Conservation (phyloP, 2,113 vertebrate genomes). For the Anoplopoma fimbria region DNA sequence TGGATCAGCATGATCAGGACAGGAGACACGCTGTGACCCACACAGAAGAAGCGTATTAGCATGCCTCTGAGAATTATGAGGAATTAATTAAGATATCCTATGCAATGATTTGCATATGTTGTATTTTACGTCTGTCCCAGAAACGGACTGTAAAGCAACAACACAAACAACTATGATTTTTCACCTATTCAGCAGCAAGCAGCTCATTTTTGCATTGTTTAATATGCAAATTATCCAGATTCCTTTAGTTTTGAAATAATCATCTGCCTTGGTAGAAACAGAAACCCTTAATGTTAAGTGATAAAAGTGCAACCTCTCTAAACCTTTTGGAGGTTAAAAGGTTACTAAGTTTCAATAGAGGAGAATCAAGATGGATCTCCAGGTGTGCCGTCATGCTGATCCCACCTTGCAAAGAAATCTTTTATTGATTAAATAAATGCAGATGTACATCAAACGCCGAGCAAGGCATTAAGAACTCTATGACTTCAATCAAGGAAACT, state of each 20-base stretch:
- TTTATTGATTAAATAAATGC: slow-evolving; percentile 13
- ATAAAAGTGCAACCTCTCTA: not conserved
- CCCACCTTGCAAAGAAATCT: not conserved
- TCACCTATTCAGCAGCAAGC: not conserved
- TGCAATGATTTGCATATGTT: slow-evolving; percentile 46
- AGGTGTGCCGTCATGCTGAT: slow-evolving; percentile 12
- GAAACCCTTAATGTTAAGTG: not conserved
- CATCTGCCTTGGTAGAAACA: not conserved
- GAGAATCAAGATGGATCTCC: slow-evolving; percentile 14
- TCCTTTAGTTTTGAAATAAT: not conserved
- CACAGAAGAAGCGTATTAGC: slow-evolving; percentile 16
- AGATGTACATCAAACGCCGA: slow-evolving; percentile 28
- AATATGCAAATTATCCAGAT: slow-evolving; percentile 2
- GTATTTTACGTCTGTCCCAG: slow-evolving; percentile 9
- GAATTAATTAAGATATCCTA: slow-evolving; percentile 30
- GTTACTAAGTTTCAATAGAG: not conserved
- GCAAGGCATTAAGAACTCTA: slow-evolving; percentile 42
- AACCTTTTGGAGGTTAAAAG: slow-evolving; percentile 14
- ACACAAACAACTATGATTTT: not conserved
- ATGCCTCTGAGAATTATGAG: slow-evolving; percentile 8
- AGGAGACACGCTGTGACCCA: not conserved
- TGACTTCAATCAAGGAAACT: slow-evolving; percentile 56
- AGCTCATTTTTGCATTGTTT: not conserved
- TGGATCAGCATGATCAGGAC: slow-evolving; percentile 6
- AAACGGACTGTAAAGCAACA: slow-evolving; percentile 10